Percentiles rank a stretch among this genome's conserved stretches.
Evolutionary conservation across 2,797 vertebrate genomes (phyloP).

Genomic region (Amblyraja radiata): DNA sequence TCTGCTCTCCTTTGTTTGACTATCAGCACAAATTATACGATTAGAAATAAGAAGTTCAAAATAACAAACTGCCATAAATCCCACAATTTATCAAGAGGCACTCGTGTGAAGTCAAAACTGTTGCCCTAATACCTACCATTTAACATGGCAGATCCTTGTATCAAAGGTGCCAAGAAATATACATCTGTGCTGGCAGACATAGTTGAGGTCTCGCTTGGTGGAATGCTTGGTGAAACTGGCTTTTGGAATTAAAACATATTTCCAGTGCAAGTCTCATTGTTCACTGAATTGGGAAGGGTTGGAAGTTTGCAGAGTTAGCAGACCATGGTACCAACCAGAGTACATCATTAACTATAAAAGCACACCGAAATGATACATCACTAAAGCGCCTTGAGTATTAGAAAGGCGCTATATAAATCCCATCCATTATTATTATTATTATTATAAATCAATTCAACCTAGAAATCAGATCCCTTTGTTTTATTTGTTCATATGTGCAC

Average conservation of each 20-base stretch:
- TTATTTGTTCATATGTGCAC: no score
- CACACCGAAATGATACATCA: no score
- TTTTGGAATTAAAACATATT: not conserved
- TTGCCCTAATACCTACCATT: not conserved
- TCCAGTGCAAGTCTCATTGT: not conserved
- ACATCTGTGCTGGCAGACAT: not conserved
- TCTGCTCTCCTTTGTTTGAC: not conserved
- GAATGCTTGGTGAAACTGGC: not conserved
- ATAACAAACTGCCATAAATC: not conserved
- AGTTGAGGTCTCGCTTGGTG: no score
- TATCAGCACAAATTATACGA: not conserved
- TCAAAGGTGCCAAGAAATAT: not conserved
- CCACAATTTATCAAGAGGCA: not conserved
- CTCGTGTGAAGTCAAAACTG: not conserved
- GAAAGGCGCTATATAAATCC: no score
- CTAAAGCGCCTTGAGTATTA: no score
- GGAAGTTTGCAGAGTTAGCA: no score
- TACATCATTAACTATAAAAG: no score
- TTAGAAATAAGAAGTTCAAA: not conserved
- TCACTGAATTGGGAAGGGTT: no score
- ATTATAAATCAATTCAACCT: no score
- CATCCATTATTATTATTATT: no score
- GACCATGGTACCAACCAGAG: no score
- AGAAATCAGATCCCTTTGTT: no score
- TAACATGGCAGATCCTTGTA: not conserved